Evolutionary conservation across 1,140 invertebrate species (phyloP), one percentile per base, ranked within the genome.

Genomic region (Chironomus striatipennis): DNA sequence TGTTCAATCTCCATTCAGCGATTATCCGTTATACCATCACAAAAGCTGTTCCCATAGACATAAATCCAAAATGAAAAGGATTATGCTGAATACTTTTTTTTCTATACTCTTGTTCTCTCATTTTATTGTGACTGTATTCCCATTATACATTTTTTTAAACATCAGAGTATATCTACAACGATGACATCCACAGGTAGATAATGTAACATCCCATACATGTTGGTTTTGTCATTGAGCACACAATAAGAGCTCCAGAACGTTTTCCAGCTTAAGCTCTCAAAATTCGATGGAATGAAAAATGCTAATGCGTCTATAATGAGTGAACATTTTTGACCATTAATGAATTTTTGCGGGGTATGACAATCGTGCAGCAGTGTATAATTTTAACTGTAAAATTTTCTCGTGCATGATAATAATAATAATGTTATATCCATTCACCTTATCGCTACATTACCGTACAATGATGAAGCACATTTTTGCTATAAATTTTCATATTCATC

Each of bases 271-370:
- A 34, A 34, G 47, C 12, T 12, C 47, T 57, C 47, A 57, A 57
- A 57, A 57, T 57, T 57, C 10, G 9, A 57, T 57, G 43, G 9
- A 47, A 47, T 12, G 43, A 2, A 15, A 47, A 47, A 57, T 57
- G 47, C 47, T 57, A 57, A 57, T 57, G 47, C n/a, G 47, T n/a
- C 47, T 57, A 57, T 57, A 57, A 57, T 57, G 47, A 57, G n/a
- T 57, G 5, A 57, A 57, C 47, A 57, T 57, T 57, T 57, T 57
- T 57, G 4, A n/a, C 47, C 47, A 57, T 57, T 57, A 57, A 57
- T 57, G 47, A 57, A 57, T 57, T 57, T 57, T 57, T 10, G 43
- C 47, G 47, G 47, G 2, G 15, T 12, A 57, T 4, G 12, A 57
- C 12, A 57, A 15, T n/a, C 12, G 12, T n/a, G 12, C 12, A n/a